phyloP scores from a whole-genome alignment of 2,888 invertebrate species.

The Kuschelorhynchus macadamiae region DNA sequence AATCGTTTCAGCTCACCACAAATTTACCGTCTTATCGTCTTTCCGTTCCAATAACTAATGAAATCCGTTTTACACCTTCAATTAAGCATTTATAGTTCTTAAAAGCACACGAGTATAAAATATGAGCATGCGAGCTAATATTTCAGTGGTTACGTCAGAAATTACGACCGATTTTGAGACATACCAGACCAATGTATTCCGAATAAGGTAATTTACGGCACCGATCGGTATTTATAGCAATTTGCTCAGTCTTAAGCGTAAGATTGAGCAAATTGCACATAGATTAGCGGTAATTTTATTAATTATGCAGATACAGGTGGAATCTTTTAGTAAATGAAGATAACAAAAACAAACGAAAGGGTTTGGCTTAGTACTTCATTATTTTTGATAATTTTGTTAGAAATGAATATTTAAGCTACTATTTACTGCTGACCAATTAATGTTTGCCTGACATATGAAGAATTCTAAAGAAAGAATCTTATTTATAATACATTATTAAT shows the following conservation, averaged over 20 bases:
- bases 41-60: slow-evolving; percentile 23
- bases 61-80: slow-evolving; percentile 21
- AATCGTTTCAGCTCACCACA: slow-evolving; percentile 15
- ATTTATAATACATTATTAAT: too few species aligned
- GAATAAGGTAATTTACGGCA: slow-evolving; percentile 7
- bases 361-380: too few species aligned
- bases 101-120: slow-evolving; percentile 19
- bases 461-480: not conserved
- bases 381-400: too few species aligned
- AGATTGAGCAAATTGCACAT: slow-evolving; percentile 11
- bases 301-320: slow-evolving; percentile 1
- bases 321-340: too few species aligned
- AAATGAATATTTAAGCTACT: too few species aligned
- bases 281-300: slow-evolving; percentile 9
- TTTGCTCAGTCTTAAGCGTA: too few species aligned
- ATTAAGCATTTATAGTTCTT: slow-evolving; percentile 15
- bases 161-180: slow-evolving; percentile 5
- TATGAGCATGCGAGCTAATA: slow-evolving; percentile 5
- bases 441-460: not conserved
- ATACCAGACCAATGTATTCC: slow-evolving; percentile 5
- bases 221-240: slow-evolving; percentile 8
- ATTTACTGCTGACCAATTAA: too few species aligned
- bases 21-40: slow-evolving; percentile 18
- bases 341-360: too few species aligned
- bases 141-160: slow-evolving; percentile 11